Conservation (phyloP, 1,140 invertebrate genomes). For the Lycorma delicatula region DNA sequence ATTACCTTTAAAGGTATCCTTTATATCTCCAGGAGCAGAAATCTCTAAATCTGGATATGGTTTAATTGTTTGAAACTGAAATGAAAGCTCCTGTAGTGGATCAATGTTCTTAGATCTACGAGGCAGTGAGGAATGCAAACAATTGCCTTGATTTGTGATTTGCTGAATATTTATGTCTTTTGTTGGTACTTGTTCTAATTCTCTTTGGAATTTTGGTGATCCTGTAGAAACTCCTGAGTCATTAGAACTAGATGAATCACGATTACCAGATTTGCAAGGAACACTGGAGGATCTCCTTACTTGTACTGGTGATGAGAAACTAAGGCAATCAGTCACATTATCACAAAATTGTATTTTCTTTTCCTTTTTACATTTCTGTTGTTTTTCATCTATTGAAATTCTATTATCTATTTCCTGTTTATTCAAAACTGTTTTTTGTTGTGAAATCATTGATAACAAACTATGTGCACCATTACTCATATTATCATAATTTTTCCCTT, state of each 20-base stretch:
- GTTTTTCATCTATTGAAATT: too few species aligned
- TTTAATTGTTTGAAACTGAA: conserved; percentile 53
- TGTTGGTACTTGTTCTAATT: conserved; percentile 55
- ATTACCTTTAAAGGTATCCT: not conserved
- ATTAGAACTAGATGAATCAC: conserved; percentile 74
- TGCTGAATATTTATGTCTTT: conserved; percentile 2
- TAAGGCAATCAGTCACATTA: too few species aligned
- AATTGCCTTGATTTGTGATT: conserved; percentile 37
- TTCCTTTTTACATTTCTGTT: too few species aligned
- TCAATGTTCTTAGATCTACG: conserved; percentile 67
- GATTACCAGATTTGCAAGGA: conserved; percentile 61
- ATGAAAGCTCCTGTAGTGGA: conserved; percentile 56
- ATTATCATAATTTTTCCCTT: not conserved
- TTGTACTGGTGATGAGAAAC: not conserved
- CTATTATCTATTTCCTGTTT: too few species aligned
- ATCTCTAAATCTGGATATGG: not conserved
- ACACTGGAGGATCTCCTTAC: conserved; percentile 67
- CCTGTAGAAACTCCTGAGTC: conserved; percentile 73
- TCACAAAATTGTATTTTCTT: too few species aligned
- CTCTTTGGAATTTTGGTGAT: conserved; percentile 46
- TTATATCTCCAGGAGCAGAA: not conserved
- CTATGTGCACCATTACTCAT: not conserved
- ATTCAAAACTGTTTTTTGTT: not conserved
- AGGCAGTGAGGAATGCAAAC: conserved; percentile 45
- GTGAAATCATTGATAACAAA: not conserved